These are phyloP conservation scores for Tethea ocularis DNA, from an alignment of 2,888 invertebrate genomes.

Conservation along the genomic window DNA sequence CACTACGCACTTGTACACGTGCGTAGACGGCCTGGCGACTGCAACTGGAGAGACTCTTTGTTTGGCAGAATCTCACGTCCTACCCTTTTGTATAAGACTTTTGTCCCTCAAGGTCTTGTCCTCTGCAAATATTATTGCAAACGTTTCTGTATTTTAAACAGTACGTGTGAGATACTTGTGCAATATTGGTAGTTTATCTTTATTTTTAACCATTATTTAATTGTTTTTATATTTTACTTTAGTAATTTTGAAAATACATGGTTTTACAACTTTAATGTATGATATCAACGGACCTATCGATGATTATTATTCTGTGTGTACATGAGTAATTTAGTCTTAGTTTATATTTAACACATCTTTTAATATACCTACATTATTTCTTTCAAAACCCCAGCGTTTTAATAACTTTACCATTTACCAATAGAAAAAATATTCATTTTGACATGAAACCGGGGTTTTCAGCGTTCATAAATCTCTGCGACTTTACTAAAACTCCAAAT, in stretches of 20 bases:
- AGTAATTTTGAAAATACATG: background rate
- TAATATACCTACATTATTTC: too few relatives aligned
- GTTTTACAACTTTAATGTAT: too few relatives aligned
- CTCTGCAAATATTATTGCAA: constrained; percentile 53
- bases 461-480: constrained; percentile 16
- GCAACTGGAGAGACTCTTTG: constrained; percentile 47
- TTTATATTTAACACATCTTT: too few relatives aligned
- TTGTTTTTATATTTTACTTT: background rate
- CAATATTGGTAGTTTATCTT: background rate
- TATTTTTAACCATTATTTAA: background rate
- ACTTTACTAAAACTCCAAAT: constrained; percentile 38
- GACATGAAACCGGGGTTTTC: background rate
- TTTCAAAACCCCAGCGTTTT: too few relatives aligned
- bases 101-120: constrained; percentile 35
- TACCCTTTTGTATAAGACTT: constrained; percentile 22
- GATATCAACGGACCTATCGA: too few relatives aligned
- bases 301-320: too few relatives aligned
- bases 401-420: background rate
- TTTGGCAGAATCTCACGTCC: constrained; percentile 46
- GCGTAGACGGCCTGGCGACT: constrained; percentile 51
- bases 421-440: background rate
- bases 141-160: constrained; percentile 11
- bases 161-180: background rate
- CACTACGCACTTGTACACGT: constrained; percentile 38
- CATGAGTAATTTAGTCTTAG: too few relatives aligned